These are phyloP conservation scores for Dicaeum eximium DNA, from an alignment of 2,113 vertebrate species.

Conservation along the genomic window DNA sequence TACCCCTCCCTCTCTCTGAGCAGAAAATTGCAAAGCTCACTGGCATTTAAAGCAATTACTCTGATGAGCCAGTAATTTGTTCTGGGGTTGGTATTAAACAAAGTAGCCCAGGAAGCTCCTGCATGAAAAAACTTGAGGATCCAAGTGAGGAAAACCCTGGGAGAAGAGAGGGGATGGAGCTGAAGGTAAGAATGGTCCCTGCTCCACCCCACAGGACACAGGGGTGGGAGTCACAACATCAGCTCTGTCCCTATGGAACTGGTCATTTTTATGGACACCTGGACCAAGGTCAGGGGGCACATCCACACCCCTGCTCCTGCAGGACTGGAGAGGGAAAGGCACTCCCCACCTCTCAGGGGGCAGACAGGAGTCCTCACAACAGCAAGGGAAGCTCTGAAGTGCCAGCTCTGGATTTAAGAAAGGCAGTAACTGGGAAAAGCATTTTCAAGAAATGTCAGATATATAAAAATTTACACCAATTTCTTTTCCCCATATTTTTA, in stretches of 20 bases:
- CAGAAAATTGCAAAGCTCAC: not conserved
- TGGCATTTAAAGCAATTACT: conserved; percentile 12
- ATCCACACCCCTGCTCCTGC: not conserved
- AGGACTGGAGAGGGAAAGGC: not conserved
- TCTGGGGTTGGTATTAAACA: not conserved
- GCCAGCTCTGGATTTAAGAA: not conserved
- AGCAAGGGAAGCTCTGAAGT: not conserved
- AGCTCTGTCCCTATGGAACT: not conserved
- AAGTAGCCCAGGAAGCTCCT: not conserved
- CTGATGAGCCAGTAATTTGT: not conserved
- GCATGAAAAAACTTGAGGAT: not conserved
- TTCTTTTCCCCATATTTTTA: accelerated
- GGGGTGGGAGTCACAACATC: not conserved
- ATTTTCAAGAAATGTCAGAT: not conserved
- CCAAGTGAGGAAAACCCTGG: not conserved
- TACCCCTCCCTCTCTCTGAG: not conserved
- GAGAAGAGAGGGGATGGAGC: not conserved
- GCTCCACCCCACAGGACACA: accelerated
- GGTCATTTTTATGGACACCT: not conserved
- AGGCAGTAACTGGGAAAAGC: not conserved
- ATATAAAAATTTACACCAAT: not conserved
- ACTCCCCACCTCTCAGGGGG: not conserved
- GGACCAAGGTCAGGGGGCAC: accelerated
- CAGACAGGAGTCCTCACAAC: not conserved
- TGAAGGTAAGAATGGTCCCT: not conserved